Evolutionary conservation across 2,888 invertebrate species (phyloP), one percentile per base, ranked within the genome.

Genomic region (Agonum fuliginosum): DNA sequence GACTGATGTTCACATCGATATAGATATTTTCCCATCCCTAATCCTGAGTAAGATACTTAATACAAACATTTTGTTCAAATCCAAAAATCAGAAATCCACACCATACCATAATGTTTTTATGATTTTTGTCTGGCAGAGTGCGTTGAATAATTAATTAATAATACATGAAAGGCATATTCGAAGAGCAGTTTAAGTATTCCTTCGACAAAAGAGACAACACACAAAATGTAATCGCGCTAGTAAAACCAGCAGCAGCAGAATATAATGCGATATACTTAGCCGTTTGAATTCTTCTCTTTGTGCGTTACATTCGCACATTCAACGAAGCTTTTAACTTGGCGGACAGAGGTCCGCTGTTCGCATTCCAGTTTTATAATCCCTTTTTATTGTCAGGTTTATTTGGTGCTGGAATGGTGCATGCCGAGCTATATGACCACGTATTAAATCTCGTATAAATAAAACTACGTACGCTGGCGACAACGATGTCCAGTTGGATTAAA

Each of bases 381-480:
- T 67, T 76, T 76, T 76, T 76, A 76, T 76, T 76, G 69, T 76
- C 67, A 67, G 69, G 41, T 69, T 76, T 76, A 76, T 76, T 67
- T 51, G 76, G 34, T 67, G 19, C 48, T 12, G 67, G 51, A 37
- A 30, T 62, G 58, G 8, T 54, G 12, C 12, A 37, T 24, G 22
- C 20, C 54, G 12, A 43, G 58, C 43, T 54, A 73, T 73, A 73
- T 73, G 58, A 54, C 37, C 73, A 73, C 74, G 30, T 74, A 62
- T 62, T 74, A 74, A 74, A 74, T 72, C 72, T 34, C 51, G 19
- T 34, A 54, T 72, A 72, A 54, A 72, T 72, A 72, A 72, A 72
- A 72, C 34, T 54, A 37, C 30, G 3, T 19, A 24, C 14, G 46
- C 1, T 2, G 12, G 17, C 19, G 46, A 2, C 46, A n/a, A n/a